These are phyloP conservation scores for Ageneiosus marmoratus DNA, from an alignment of 2,113 vertebrate genomes.

Conservation along the genomic window DNA sequence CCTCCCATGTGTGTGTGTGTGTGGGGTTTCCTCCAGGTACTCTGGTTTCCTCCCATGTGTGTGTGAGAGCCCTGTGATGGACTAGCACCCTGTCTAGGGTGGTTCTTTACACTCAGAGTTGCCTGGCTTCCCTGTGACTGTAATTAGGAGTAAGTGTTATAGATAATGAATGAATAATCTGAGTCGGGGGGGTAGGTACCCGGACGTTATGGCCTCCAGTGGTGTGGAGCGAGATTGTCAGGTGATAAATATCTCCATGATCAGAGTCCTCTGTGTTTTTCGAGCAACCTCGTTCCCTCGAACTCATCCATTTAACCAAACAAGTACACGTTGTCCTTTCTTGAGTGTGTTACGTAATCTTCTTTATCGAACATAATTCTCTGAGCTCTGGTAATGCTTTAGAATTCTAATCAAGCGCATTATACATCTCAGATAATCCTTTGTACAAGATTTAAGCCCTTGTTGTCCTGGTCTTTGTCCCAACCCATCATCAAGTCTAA, in stretches of 20 bases:
- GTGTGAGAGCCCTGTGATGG: no score
- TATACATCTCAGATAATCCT: conserved; percentile 34
- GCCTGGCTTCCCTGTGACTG: no score
- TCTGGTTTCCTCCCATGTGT: no score
- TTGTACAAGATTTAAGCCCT: conserved; percentile 40
- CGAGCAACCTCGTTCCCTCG: not conserved
- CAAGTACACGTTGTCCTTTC: not conserved
- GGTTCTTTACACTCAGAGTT: no score
- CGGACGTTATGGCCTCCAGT: no score
- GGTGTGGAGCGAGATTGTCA: not conserved
- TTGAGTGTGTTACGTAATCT: conserved; percentile 16
- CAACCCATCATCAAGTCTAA: conserved; percentile 34
- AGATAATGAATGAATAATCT: no score
- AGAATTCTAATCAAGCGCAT: conserved; percentile 37
- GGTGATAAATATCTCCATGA: not conserved
- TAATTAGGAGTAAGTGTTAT: no score
- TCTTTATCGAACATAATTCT: conserved; percentile 33
- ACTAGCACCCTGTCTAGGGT: no score
- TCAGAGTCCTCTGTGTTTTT: not conserved
- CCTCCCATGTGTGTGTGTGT: no score
- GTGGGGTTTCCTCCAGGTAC: no score
- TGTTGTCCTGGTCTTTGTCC: conserved; percentile 40
- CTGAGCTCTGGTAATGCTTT: conserved; percentile 28
- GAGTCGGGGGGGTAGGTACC: no score
- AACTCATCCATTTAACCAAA: not conserved